These are phyloP conservation scores for Ladona fulva DNA, from an alignment of 1,140 invertebrate genomes.

Conservation along the genomic window DNA sequence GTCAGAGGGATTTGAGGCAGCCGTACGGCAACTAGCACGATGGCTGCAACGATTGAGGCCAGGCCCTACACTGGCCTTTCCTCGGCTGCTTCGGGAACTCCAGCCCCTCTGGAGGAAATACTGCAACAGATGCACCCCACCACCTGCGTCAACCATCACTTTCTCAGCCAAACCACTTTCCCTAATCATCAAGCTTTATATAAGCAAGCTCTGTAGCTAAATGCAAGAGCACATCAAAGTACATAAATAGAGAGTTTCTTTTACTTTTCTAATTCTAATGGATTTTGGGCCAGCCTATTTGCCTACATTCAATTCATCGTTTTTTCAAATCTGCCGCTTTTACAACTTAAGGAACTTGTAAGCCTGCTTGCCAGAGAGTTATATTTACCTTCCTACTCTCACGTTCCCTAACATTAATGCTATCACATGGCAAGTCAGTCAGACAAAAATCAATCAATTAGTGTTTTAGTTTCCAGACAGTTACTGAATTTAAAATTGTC, in stretches of 20 bases:
- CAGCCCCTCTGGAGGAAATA: slow-evolving; percentile 35
- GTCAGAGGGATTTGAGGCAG: slow-evolving; percentile 31
- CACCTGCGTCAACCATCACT: slow-evolving; percentile 12
- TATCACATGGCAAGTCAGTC: background rate
- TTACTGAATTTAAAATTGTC: background rate
- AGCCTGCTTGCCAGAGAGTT: background rate
- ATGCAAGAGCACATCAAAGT: background rate
- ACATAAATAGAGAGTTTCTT: background rate
- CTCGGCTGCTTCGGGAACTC: slow-evolving; percentile 34
- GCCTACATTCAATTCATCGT: background rate
- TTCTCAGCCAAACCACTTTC: background rate
- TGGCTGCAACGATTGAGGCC: slow-evolving; percentile 16
- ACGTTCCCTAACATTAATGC: background rate
- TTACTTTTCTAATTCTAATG: background rate
- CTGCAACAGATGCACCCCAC: slow-evolving; percentile 31
- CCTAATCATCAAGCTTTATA: background rate
- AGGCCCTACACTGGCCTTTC: slow-evolving; percentile 19
- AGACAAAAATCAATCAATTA: background rate
- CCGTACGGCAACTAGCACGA: slow-evolving; percentile 18
- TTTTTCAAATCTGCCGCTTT: background rate
- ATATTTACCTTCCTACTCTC: background rate
- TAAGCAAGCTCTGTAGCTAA: background rate
- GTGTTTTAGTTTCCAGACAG: background rate
- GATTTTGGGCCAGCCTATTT: background rate
- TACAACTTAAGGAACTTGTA: background rate